Evolutionary conservation across 2,797 vertebrate genomes (phyloP).

Genomic region (Echeneis naucrates): DNA sequence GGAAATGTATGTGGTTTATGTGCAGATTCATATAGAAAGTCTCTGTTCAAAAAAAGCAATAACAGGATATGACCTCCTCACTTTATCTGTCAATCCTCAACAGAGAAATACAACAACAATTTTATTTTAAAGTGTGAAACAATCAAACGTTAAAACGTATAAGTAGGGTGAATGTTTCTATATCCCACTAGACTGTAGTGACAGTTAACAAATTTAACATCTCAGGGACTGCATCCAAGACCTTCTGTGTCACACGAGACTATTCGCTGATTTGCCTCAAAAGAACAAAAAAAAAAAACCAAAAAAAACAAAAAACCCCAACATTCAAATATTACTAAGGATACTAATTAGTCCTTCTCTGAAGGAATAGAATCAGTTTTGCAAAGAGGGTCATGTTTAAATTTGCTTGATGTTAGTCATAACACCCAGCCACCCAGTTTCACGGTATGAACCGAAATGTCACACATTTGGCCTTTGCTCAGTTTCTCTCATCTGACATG

Average conservation of each 20-base stretch:
- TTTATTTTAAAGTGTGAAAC: neutral
- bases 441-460: neutral
- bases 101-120: neutral
- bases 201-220: neutral
- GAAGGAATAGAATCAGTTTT: neutral
- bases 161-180: neutral
- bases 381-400: neutral
- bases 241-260: slow-evolving; percentile 21
- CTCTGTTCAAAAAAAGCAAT: too few species aligned
- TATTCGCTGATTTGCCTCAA: too few species aligned
- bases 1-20: neutral
- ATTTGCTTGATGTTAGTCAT: neutral
- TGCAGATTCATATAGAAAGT: neutral
- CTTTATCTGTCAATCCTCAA: neutral
- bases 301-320: too few species aligned
- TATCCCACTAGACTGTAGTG: neutral
- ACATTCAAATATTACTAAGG: too few species aligned
- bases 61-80: neutral
- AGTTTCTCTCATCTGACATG: neutral
- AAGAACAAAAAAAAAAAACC: too few species aligned
- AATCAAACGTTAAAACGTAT: neutral
- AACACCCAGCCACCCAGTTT: neutral
- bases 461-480: neutral
- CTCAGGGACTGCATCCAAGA: neutral
- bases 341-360: neutral